Percentiles rank a stretch among this genome's conserved stretches.
These are phyloP conservation scores for Rhopalosiphum maidis DNA, from an alignment of 1,140 invertebrate species.

Conservation along the genomic window DNA sequence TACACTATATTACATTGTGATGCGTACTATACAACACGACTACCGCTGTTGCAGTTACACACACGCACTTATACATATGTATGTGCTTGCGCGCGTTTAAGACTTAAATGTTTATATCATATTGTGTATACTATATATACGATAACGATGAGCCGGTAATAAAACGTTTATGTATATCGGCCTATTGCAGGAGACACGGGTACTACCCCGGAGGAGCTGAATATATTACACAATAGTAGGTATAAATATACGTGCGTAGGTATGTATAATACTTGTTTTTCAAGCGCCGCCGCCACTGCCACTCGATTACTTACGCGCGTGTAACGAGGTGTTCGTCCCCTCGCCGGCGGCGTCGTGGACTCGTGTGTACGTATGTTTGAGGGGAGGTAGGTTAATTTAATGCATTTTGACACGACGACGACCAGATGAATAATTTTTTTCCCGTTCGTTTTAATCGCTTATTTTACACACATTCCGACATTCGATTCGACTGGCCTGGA, in stretches of 20 bases:
- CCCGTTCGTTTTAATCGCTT: background rate
- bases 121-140: background rate
- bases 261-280: background rate
- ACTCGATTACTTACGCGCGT: conserved; percentile 15
- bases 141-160: conserved; percentile 1
- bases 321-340: background rate
- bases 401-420: background rate
- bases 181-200: background rate
- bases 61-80: background rate
- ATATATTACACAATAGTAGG: background rate
- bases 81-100: background rate
- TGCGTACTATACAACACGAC: background rate
- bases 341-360: background rate
- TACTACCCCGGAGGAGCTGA: conserved; percentile 11
- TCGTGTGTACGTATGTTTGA: background rate
- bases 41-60: background rate
- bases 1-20: background rate
- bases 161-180: background rate
- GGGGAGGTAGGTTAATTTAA: background rate
- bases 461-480: background rate
- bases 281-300: background rate
- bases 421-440: background rate
- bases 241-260: background rate
- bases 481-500: background rate
- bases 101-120: background rate